Percentiles rank a stretch among this genome's conserved stretches.
phyloP scores from a whole-genome alignment of 2,888 invertebrate species.

The Nipponacmea schrenckii region DNA sequence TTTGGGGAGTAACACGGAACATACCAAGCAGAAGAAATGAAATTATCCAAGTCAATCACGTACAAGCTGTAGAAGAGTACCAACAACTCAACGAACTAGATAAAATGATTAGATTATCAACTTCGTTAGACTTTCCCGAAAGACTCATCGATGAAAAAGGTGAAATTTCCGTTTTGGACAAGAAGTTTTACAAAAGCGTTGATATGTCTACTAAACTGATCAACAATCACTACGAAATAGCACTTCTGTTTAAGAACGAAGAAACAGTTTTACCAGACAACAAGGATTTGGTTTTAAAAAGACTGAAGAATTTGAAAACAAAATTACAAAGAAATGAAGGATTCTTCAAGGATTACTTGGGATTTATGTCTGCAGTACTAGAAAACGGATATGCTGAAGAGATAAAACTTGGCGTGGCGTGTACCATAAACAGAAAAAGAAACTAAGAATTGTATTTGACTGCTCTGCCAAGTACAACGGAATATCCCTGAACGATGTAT shows the following conservation, averaged over 20 bases:
- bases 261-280: too few relatives aligned
- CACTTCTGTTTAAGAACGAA: too few relatives aligned
- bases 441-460: constrained; percentile 14
- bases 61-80: constrained; percentile 76
- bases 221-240: too few relatives aligned
- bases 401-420: constrained; percentile 13
- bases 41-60: constrained; percentile 7
- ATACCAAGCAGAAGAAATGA: too few relatives aligned
- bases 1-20: constrained; percentile 11
- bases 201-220: too few relatives aligned
- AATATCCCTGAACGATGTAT: constrained; percentile 18
- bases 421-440: constrained; percentile 8
- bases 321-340: constrained; percentile 15
- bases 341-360: constrained; percentile 13
- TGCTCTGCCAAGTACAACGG: constrained; percentile 17
- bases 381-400: constrained; percentile 26
- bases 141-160: too few relatives aligned
- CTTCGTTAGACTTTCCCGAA: too few relatives aligned
- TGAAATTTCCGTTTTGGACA: too few relatives aligned
- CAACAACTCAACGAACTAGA: constrained; percentile 60
- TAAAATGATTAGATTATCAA: background rate
- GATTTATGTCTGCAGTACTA: constrained; percentile 18
- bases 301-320: constrained; percentile 17
- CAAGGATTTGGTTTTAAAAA: background rate
- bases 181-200: too few relatives aligned